A percentile compares a stretch with the other conserved stretches of the same genome.
These are phyloP conservation scores for Sinocyclocheilus anshuiensis DNA, from an alignment of 2,113 vertebrate species.

Conservation along the genomic window DNA sequence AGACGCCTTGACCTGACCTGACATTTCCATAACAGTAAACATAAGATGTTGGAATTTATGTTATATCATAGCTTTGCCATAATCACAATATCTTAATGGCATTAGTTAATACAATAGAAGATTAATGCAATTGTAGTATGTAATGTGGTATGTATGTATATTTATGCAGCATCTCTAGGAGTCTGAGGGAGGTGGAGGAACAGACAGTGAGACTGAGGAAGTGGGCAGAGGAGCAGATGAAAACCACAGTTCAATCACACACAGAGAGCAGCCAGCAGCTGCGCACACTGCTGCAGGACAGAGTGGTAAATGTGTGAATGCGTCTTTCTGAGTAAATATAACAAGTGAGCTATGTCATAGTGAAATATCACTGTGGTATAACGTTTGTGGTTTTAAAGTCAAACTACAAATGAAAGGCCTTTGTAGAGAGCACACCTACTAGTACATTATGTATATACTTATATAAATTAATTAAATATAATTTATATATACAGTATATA, in stretches of 20 bases:
- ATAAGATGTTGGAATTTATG: too few species aligned
- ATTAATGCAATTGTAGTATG: not conserved
- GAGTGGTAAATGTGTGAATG: slow-evolving; percentile 68
- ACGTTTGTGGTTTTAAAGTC: not conserved
- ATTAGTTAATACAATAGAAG: not conserved
- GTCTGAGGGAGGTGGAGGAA: slow-evolving; percentile 69
- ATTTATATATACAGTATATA: too few species aligned
- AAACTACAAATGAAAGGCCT: not conserved
- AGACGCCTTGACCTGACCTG: too few species aligned
- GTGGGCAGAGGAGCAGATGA: slow-evolving; percentile 72
- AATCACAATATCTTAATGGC: not conserved
- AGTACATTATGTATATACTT: not conserved
- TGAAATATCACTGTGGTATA: not conserved
- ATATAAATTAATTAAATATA: too few species aligned
- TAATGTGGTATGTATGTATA: not conserved
- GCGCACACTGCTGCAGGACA: slow-evolving; percentile 66
- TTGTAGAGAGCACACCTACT: not conserved
- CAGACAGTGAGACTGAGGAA: slow-evolving; percentile 70
- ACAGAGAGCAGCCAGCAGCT: slow-evolving; percentile 62
- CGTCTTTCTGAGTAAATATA: not conserved
- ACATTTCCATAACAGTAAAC: too few species aligned
- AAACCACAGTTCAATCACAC: slow-evolving; percentile 63
- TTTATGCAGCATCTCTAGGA: slow-evolving; percentile 61
- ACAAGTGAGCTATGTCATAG: not conserved
- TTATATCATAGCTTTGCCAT: too few species aligned